These are phyloP conservation scores for Corvus cornix DNA, from an alignment of 2,113 vertebrate genomes.

Conservation along the genomic window DNA sequence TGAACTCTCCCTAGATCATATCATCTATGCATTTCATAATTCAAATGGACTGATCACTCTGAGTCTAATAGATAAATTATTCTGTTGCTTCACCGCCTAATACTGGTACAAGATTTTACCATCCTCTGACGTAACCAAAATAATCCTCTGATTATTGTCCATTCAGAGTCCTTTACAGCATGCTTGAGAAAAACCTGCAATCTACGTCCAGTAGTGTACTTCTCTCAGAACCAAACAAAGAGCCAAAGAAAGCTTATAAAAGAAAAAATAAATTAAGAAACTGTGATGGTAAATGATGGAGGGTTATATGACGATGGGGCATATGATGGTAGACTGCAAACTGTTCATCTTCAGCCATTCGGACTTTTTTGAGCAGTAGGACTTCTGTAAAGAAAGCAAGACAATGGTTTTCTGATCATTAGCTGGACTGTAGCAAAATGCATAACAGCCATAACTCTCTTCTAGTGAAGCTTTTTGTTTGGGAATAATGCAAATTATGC, in stretches of 20 bases:
- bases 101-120: neutral
- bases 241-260: neutral
- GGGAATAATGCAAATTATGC: conserved; percentile 64
- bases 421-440: conserved; percentile 35
- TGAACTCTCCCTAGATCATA: neutral
- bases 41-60: neutral
- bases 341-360: neutral
- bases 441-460: conserved; percentile 39
- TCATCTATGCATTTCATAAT: neutral
- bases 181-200: neutral
- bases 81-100: neutral
- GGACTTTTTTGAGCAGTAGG: neutral
- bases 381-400: neutral
- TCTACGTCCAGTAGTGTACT: neutral
- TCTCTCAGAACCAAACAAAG: neutral
- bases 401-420: conserved; percentile 19
- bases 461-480: conserved; percentile 25
- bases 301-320: neutral
- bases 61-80: neutral
- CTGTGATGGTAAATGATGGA: neutral
- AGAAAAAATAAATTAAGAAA: neutral
- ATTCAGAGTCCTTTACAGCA: neutral
- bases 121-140: neutral
- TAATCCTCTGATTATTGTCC: neutral
- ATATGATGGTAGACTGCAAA: neutral